Conservation (phyloP, 2,797 vertebrate genomes). For the Malurus splendens region DNA sequence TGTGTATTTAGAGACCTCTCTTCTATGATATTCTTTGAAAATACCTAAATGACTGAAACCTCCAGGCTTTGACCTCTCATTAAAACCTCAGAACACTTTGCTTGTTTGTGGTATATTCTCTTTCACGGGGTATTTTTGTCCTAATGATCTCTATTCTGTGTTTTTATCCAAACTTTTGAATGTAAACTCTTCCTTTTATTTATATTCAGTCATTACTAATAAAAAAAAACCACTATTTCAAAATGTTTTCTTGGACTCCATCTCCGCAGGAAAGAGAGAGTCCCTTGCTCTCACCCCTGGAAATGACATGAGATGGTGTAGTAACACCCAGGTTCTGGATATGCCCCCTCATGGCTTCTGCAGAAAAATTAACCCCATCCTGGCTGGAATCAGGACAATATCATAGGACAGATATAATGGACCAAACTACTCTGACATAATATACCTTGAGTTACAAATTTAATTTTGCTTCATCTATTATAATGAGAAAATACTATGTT, state of each 20-base stretch:
- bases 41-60: neutral
- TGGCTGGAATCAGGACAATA: neutral
- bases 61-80: neutral
- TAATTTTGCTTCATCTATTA: neutral
- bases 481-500: neutral
- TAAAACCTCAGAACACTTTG: neutral
- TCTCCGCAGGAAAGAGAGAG: neutral
- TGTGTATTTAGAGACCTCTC: neutral
- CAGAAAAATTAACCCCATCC: neutral
- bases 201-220: neutral
- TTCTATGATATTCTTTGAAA: neutral
- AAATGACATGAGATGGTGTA: neutral
- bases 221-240: neutral
- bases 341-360: rapidly evolving
- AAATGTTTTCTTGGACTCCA: neutral
- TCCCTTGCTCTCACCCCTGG: neutral
- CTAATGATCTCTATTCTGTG: neutral
- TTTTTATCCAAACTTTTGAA: neutral
- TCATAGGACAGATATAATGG: neutral
- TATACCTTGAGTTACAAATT: neutral
- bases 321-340: neutral
- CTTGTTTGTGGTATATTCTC: neutral
- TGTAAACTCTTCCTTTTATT: neutral
- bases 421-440: neutral
- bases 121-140: neutral